Conservation (phyloP, 1,140 invertebrate species). For the Ectropis grisescens region DNA sequence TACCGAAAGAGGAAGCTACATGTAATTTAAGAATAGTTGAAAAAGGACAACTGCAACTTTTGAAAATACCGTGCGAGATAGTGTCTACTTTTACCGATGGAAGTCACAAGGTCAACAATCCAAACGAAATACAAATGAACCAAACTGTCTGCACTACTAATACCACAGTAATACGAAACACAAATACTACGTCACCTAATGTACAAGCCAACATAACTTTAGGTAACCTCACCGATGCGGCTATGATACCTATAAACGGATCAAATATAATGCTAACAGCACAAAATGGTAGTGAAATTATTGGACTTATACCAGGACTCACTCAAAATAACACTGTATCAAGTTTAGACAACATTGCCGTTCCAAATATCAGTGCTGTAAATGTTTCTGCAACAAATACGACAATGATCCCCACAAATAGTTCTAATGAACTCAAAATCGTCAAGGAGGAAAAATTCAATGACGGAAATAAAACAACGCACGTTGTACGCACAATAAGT, state of each 20-base stretch:
- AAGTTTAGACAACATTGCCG: too few relatives aligned
- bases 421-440: not conserved
- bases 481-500: slow-evolving; percentile 8
- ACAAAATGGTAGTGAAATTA: too few relatives aligned
- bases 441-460: not conserved
- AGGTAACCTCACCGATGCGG: not conserved
- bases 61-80: slow-evolving; percentile 57
- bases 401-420: slow-evolving; percentile 1
- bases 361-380: not conserved
- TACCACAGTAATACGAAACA: slow-evolving; percentile 3
- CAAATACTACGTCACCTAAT: not conserved
- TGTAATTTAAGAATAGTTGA: slow-evolving; percentile 47
- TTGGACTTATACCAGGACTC: too few relatives aligned
- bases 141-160: slow-evolving; percentile 25
- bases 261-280: too few relatives aligned
- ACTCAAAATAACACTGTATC: too few relatives aligned
- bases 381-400: slow-evolving; percentile 1
- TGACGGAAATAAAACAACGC: slow-evolving; percentile 2
- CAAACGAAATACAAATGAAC: slow-evolving; percentile 12
- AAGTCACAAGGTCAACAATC: slow-evolving; percentile 22
- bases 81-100: slow-evolving; percentile 51
- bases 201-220: slow-evolving; percentile 1
- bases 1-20: slow-evolving; percentile 27
- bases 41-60: slow-evolving; percentile 24
- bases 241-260: too few relatives aligned